Evolutionary conservation across 1,140 invertebrate genomes (phyloP), one percentile per base, ranked within the genome.

Genomic region (Eumaeus atala): DNA sequence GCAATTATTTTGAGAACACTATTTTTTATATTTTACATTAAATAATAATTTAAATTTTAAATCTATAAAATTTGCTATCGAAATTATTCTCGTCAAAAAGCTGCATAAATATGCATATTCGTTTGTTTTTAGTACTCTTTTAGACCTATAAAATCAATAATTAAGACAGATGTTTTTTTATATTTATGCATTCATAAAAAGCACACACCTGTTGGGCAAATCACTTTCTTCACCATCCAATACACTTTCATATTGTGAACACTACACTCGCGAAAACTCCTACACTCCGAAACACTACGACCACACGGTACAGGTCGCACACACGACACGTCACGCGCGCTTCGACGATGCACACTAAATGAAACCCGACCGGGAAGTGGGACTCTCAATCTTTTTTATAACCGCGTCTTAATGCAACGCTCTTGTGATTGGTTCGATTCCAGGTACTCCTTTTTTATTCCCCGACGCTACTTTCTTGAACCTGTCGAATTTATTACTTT

Each of bases 361-460:
- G 40, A 14, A 16, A 44, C 40, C 40, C 40, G 40, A 28, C 40
- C 17, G 14, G 17, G 40, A 44, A 44, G 40, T 44, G 40, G 40
- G 12, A 44, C 47, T 42, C 51, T 44, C 53, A 47, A 16, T 37
- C 51, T 48, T 37, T 57, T 61, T 54, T 61, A 61, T 57, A 57
- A 51, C 59, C 51, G 54, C 48, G 35, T 36, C 44, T 53, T 54
- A 56, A 42, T 42, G 50, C 37, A 35, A 36, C 38, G 48, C 40
- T 44, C 37, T 48, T 53, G 50, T 48, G 59, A 61, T 61, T 61
- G 59, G 59, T 47, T 28, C 28, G 28, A n/a, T 48, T 44, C 42
- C 62, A 64, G 62, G 62, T 64, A 64, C 54, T 54, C 36, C 51
- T 53, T 62, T 62, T 59, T 62, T 62, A 38, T 61, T 50, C 53